Base-by-base conservation (phyloP, 2,797 vertebrate species). In the Bryconaethiops microstoma region DNA sequence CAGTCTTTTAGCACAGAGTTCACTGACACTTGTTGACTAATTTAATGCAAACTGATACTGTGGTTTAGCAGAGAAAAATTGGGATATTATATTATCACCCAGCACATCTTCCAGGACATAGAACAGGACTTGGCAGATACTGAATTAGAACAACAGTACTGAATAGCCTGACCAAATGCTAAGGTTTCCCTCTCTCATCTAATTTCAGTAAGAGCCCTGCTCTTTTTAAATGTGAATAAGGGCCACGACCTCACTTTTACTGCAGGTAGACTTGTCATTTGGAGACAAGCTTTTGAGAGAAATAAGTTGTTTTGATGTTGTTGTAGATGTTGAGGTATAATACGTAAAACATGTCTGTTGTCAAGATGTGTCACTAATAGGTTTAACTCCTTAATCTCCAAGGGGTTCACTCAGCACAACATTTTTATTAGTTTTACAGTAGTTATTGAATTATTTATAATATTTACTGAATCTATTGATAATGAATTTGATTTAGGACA, bases 151-250 rank as follows among this genome's bases (percentile, higher is more conserved):
- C 42, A 45, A 54, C 50, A 60, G 75, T 35, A 55, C 4, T 83
- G 25, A 29, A 60, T 73, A 75, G 60, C 23, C 63, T 48, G 71
- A 40, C 62, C 76, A 71, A 39, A 57, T 48, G 35, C 72, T 74
- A 77, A 79, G 67, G 78, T 80, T 29, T 67, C 21, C n/a, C 54
- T 59, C 59, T 75, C n/a, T 45, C 29, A 29, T 73, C n/a, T 76
- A 59, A 85, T 80, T 74, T 81, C 67, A 78, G 67, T 74, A 77
- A 68, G 76, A 71, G 59, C 40, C 50, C 10, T 45, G 23, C 14
- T 63, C 52, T 68, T 71, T 83, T 78, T 78, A 69, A 74, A 29
- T 78, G 68, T 60, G 57, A 75, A 79, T 60, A 75, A 60, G 74
- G 57, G 42, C 55, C 57, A 45, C 39, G 76, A 60, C 55, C 74